phyloP scores from a whole-genome alignment of 1,140 invertebrate species.

The Cyclina sinensis region DNA sequence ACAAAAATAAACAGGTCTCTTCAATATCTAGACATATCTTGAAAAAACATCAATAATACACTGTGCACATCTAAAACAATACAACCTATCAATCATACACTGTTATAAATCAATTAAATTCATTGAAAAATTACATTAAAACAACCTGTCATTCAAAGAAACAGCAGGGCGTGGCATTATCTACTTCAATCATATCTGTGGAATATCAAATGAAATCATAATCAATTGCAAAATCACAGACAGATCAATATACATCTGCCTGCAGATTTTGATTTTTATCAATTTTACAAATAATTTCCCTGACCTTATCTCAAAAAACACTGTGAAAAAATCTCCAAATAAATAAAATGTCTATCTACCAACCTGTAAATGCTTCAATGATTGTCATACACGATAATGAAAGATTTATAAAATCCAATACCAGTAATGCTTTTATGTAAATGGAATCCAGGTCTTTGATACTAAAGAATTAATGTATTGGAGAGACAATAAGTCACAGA shows the following conservation, averaged over 20 bases:
- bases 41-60: too few species aligned
- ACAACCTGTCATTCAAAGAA: too few species aligned
- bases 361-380: neutral
- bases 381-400: neutral
- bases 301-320: neutral
- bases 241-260: neutral
- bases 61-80: too few species aligned
- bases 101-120: too few species aligned
- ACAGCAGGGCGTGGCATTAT: slow-evolving; percentile 4
- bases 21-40: too few species aligned
- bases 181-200: neutral
- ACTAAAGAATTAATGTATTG: neutral
- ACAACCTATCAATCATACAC: too few species aligned
- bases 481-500: neutral
- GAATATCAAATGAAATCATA: neutral
- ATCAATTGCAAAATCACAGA: neutral
- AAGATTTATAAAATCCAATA: neutral
- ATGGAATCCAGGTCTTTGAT: neutral
- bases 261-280: neutral
- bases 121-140: too few species aligned
- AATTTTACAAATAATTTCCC: neutral
- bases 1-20: too few species aligned
- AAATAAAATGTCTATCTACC: neutral
- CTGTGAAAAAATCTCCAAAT: neutral
- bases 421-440: too few species aligned